Base-by-base conservation (phyloP, 2,113 vertebrate genomes). In the Donacobius atricapilla region DNA sequence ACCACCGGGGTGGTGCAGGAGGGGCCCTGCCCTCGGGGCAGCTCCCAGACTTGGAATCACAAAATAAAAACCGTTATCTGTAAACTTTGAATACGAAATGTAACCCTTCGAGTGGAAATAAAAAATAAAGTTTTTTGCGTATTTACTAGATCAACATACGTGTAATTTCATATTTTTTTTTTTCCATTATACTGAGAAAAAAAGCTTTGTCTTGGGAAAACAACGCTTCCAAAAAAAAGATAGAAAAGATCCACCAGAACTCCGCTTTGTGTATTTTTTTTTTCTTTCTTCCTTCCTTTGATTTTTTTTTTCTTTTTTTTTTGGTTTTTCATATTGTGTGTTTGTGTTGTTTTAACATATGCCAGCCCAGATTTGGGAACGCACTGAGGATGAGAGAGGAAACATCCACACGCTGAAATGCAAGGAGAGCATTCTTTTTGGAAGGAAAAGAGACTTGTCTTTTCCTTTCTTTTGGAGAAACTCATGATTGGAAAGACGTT, bases 71-170 rank as follows among this genome's bases (percentile, higher is more conserved):
- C 47, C 19, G 31, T 64, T 13, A 5, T 6, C 60, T 78, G 76
- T 79, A 79, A 79, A 79, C 76, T 54, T 45, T 8, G 2, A 3
- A 11, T 79, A 65, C 25, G 50, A 79, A 79, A 79, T 79, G 61
- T 79, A 79, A 54, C 39, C 54, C 48, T 54, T 65, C 76, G 45
- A 79, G 76, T 79, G 76, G 76, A 79, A 79, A 79, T 54, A n/a
- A 54, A 79, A 79, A 79, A 79, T 79, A 79, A 65, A 79, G 20
- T 30, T 44, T 79, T 42, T 57, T 21, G 45, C 1, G 30, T 13
- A 4, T n/a, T 40, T 16, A 7, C 47, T 51, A 13, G 30, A n/a
- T 51, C 23, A 1, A 3, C 23, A 1, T 6, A 33, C 2, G 5
- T 6, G 4, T 27, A 0, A 51, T 63, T 51, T 40, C 21, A 11